phyloP scores from a whole-genome alignment of 2,888 invertebrate genomes.

The Biston stratarius region DNA sequence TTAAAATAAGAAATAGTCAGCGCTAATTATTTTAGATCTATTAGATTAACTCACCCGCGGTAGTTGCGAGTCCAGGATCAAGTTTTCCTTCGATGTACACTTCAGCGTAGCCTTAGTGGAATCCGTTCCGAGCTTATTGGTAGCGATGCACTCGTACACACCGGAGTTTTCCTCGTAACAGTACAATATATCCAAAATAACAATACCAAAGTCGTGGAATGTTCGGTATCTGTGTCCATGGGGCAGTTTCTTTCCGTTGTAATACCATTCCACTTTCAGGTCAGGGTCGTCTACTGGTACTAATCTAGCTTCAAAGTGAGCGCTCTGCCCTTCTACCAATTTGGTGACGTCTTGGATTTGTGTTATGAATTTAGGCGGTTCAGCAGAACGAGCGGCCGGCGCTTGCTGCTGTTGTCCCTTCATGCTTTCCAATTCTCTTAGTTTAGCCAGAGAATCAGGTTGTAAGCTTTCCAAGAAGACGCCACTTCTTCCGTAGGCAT shows the following conservation, averaged over 20 bases:
- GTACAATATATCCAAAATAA: conserved; percentile 97
- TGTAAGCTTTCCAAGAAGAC: conserved; percentile 96
- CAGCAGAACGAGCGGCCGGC: conserved; percentile 89
- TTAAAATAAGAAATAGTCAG: neutral
- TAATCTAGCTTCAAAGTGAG: conserved; percentile 96
- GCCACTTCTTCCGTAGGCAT: conserved; percentile 93
- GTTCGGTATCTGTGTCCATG: conserved; percentile 98
- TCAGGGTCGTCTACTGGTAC: conserved; percentile 98
- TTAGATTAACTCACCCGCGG: conserved; percentile 88
- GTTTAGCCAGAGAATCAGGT: conserved; percentile 95
- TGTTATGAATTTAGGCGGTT: conserved; percentile 95
- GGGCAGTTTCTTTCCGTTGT: conserved; percentile 96
- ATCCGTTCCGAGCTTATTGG: conserved; percentile 96
- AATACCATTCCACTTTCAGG: conserved; percentile 97
- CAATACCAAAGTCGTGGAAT: conserved; percentile 99
- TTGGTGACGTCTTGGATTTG: conserved; percentile 94
- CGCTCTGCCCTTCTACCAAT: conserved; percentile 97
- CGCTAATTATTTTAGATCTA: neutral
- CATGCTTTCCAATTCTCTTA: conserved; percentile 93
- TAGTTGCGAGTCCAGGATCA: conserved; percentile 96
- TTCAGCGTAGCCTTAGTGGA: conserved; percentile 93
- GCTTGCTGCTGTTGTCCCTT: conserved; percentile 89
- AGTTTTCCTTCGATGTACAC: conserved; percentile 95
- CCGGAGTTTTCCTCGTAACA: conserved; percentile 99
- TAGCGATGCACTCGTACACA: conserved; percentile 96